phyloP scores from a whole-genome alignment of 2,113 vertebrate species.

The Microtus montanus region DNA sequence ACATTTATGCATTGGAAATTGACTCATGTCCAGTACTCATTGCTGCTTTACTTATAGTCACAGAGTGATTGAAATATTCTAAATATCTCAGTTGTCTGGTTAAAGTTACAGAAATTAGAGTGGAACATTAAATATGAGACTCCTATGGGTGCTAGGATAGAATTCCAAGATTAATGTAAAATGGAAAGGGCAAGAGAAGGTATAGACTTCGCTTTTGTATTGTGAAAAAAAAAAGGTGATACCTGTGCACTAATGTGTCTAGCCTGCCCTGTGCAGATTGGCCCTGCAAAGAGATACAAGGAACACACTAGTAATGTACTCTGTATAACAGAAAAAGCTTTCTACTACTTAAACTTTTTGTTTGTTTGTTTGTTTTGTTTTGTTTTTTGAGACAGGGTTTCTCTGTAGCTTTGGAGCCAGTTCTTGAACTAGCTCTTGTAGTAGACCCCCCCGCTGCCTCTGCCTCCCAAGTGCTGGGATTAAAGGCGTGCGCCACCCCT shows the following conservation, averaged over 20 bases:
- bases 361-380: background rate
- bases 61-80: background rate
- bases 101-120: background rate
- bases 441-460: too few relatives aligned
- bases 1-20: background rate
- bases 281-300: background rate
- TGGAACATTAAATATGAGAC: background rate
- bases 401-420: too few relatives aligned
- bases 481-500: too few relatives aligned
- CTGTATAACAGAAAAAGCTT: background rate
- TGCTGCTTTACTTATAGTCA: conserved; percentile 8
- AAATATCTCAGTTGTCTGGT: background rate
- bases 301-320: background rate
- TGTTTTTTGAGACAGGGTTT: too few relatives aligned
- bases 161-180: background rate
- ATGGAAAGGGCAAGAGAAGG: background rate
- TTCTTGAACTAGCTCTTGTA: too few relatives aligned
- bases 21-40: background rate
- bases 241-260: background rate
- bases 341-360: background rate
- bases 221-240: background rate
- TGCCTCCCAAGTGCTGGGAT: too few relatives aligned
- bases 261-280: background rate
- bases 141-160: background rate
- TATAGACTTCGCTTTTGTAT: background rate